Percentiles rank a stretch among this genome's conserved stretches.
Conservation (phyloP, 2,113 vertebrate genomes). For the Tonatia bakeri region DNA sequence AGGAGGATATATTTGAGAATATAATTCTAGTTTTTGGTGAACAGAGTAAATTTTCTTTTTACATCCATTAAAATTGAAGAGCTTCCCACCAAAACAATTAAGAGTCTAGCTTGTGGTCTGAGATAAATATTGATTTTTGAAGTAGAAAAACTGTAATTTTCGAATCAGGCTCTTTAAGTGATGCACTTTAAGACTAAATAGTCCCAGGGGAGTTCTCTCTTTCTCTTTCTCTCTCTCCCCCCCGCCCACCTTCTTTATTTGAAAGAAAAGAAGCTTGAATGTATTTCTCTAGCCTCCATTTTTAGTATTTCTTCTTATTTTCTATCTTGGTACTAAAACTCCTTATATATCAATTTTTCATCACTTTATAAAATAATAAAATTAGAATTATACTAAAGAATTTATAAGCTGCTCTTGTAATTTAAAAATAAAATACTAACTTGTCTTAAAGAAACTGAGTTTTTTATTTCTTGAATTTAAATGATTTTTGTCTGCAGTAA, state of each 20-base stretch:
- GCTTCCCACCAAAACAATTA: conserved; percentile 13
- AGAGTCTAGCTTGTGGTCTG: neutral
- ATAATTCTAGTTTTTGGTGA: conserved; percentile 2
- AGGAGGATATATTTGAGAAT: neutral
- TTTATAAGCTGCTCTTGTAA: conserved; percentile 1
- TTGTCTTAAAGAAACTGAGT: neutral
- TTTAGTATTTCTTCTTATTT: neutral
- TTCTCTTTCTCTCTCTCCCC: too few species aligned
- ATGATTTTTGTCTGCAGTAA: neutral
- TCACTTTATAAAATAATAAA: neutral
- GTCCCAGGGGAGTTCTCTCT: neutral
- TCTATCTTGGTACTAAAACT: neutral
- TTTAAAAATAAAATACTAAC: neutral
- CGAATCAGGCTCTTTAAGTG: neutral
- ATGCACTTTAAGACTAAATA: neutral
- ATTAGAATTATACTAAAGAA: neutral
- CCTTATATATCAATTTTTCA: neutral
- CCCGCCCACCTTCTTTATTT: neutral
- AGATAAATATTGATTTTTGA: conserved; percentile 44
- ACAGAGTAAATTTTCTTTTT: neutral
- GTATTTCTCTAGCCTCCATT: neutral
- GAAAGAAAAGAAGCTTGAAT: neutral
- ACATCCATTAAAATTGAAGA: conserved; percentile 11
- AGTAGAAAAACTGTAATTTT: conserved; percentile 21
- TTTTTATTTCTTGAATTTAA: conserved; percentile 15